Evolutionary conservation across 2,888 invertebrate genomes (phyloP), one percentile per base, ranked within the genome.

Genomic region (Zygogramma bicolorata): DNA sequence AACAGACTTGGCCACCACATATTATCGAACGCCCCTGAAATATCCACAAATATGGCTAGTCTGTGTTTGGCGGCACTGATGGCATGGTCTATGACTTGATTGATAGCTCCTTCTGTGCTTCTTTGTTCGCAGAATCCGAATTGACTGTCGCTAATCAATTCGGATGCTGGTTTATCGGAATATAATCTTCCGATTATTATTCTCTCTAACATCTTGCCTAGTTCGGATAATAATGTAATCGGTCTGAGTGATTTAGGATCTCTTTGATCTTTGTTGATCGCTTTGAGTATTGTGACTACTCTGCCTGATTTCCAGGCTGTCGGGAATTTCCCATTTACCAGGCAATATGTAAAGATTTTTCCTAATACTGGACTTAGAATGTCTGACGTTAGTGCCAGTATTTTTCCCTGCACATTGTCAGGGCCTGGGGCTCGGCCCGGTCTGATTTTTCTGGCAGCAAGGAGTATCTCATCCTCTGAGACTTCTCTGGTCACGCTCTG

Each of bases 1-100:
- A 59, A 8, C 10, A 59, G 15, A 2, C 60, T n/a, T 22, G 60
- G 60, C 60, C 60, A 59, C 60, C 60, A 59, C 13, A 59, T 18
- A 15, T 59, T 59, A 15, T 59, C 29, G 15, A 59, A 59, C 5
- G 60, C 60, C 5, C 60, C 60, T 3, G 25, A 27, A 3, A 59
- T 25, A n/a, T 59, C 60, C 3, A 59, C 2, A 29, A 59, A 59
- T 10, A 59, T 27, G 2, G 3, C 60, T 4, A 59, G 3, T 2
- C 2, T 6, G 13, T 59, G 60, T 5, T 18, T 6, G 40, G 40
- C 3, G 3, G 3, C 3, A 10, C 13, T 7, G 13, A 10, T n/a
- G n/a, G 8, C 40, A 3, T 6, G 29, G 3, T 40, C 6, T n/a
- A 7, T 10, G 40, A 40, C 10, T 13, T 40, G 3, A 13, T 3